These are phyloP conservation scores for Lynx canadensis DNA, from an alignment of 2,113 vertebrate species.

Conservation along the genomic window DNA sequence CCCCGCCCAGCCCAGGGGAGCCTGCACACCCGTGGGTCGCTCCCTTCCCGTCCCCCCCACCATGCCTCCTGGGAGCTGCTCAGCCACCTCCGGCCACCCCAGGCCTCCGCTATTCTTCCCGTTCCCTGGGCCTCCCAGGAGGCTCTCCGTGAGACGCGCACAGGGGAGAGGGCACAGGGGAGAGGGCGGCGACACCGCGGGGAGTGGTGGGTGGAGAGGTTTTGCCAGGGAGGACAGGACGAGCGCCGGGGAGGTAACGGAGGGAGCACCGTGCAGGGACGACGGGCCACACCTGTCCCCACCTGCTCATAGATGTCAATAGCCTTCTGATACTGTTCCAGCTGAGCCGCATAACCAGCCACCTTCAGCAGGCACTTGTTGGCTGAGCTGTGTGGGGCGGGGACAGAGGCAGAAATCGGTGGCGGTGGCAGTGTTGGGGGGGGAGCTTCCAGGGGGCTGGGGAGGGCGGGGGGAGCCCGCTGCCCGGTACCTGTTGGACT, in stretches of 20 bases:
- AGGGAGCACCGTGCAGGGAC: background rate
- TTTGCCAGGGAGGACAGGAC: background rate
- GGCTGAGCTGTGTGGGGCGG: conserved; percentile 88
- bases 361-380: conserved; percentile 97
- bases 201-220: accelerated
- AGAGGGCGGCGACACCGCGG: accelerated
- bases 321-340: conserved; percentile 95
- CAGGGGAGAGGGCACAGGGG: accelerated
- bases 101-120: background rate
- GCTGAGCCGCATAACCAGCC: conserved; percentile 93
- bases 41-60: background rate
- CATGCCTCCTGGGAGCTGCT: background rate
- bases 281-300: conserved; percentile 82
- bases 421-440: background rate
- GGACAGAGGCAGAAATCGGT: background rate
- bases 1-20: background rate
- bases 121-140: background rate
- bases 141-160: too few species aligned
- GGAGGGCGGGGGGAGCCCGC: accelerated
- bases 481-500: conserved; percentile 90
- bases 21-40: accelerated
- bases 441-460: accelerated
- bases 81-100: background rate
- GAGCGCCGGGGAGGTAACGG: accelerated
- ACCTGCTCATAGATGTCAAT: conserved; percentile 97